Conservation (phyloP, 2,888 invertebrate species). For the Prenolepis imparis region DNA sequence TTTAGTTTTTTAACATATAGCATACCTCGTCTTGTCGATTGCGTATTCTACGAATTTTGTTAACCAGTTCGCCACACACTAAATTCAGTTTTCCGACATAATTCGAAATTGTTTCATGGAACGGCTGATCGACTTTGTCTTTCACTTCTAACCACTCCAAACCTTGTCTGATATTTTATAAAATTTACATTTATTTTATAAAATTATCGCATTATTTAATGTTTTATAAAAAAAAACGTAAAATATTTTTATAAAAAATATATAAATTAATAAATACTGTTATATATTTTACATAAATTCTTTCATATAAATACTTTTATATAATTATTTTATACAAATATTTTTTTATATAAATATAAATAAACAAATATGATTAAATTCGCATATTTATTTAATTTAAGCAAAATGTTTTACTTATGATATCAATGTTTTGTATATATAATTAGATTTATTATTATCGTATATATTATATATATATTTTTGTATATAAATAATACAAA, state of each 20-base stretch:
- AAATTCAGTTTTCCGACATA: constrained; percentile 83
- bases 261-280: not conserved
- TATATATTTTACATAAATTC: not conserved
- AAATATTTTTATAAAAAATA: not conserved
- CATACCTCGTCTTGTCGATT: constrained; percentile 90
- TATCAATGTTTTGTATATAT: not conserved
- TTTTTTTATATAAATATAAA: too few relatives aligned
- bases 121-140: constrained; percentile 87
- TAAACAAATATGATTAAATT: not conserved
- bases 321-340: not conserved
- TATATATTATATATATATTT: too few relatives aligned
- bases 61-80: constrained; percentile 85
- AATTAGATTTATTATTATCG: not conserved
- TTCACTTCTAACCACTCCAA: constrained; percentile 89
- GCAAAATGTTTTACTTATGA: not conserved
- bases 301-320: not conserved
- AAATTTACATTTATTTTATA: too few relatives aligned
- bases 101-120: constrained; percentile 84
- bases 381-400: not conserved
- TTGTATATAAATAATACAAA: too few relatives aligned
- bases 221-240: not conserved
- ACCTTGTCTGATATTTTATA: constrained; percentile 86
- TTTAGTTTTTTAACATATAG: not conserved
- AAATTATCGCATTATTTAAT: not conserved
- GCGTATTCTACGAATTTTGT: constrained; percentile 87